Percentiles rank a stretch among this genome's conserved stretches.
These are phyloP conservation scores for Phoenicopterus ruber DNA, from an alignment of 2,113 vertebrate genomes.

Conservation along the genomic window DNA sequence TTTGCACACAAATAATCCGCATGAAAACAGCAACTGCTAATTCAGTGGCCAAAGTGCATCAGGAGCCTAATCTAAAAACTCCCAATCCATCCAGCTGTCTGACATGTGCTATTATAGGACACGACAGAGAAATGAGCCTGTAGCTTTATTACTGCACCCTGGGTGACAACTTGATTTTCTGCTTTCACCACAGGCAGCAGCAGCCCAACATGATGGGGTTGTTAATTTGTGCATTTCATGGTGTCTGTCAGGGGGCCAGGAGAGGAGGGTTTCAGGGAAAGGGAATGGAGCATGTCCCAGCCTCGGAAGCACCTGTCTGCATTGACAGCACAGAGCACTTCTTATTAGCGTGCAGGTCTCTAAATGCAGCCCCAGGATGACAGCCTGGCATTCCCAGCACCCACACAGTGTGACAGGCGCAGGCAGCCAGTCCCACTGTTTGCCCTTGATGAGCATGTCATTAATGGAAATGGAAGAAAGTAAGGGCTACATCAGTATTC, in stretches of 20 bases:
- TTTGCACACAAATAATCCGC: slow-evolving; percentile 69
- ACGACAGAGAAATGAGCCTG: slow-evolving; percentile 83
- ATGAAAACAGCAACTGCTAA: slow-evolving; percentile 76
- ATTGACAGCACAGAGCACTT: slow-evolving; percentile 87
- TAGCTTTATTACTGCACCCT: slow-evolving; percentile 82
- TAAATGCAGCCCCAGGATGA: slow-evolving; percentile 84
- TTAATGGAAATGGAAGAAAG: slow-evolving; percentile 90
- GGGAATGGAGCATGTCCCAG: slow-evolving; percentile 85
- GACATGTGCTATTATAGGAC: slow-evolving; percentile 91
- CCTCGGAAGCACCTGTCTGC: slow-evolving; percentile 93
- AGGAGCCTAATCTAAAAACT: slow-evolving; percentile 76
- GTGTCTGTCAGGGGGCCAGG: slow-evolving; percentile 82
- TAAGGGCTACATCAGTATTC: slow-evolving; percentile 93
- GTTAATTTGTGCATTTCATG: slow-evolving; percentile 91
- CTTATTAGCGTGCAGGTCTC: slow-evolving; percentile 89
- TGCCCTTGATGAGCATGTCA: slow-evolving; percentile 95
- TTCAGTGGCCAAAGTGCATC: slow-evolving; percentile 78
- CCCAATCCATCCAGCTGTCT: slow-evolving; percentile 82
- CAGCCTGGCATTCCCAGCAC: slow-evolving; percentile 81
- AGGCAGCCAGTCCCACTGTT: slow-evolving; percentile 90
- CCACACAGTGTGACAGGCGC: slow-evolving; percentile 85
- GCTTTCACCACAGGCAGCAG: slow-evolving; percentile 86
- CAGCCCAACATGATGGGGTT: slow-evolving; percentile 90
- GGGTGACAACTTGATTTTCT: slow-evolving; percentile 96
- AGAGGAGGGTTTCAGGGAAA: slow-evolving; percentile 76